phyloP scores from a whole-genome alignment of 2,797 vertebrate genomes.

The Catharus ustulatus region DNA sequence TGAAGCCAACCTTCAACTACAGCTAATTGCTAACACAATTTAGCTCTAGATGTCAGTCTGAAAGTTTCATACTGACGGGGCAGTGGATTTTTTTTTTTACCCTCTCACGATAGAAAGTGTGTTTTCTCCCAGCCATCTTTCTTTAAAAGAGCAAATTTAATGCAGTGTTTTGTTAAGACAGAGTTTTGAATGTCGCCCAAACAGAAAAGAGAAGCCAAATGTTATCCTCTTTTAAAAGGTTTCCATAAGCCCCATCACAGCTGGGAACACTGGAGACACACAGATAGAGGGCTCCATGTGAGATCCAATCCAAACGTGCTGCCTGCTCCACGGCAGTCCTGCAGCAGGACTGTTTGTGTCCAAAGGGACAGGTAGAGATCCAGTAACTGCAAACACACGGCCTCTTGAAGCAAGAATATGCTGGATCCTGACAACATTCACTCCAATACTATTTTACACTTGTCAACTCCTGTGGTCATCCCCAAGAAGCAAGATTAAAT shows the following conservation, averaged over 20 bases:
- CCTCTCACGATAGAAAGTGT: conserved; percentile 74
- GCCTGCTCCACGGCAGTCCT: not conserved
- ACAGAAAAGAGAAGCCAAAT: conserved; percentile 11
- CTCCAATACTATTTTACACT: not conserved
- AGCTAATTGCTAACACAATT: conserved; percentile 80
- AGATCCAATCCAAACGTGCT: not conserved
- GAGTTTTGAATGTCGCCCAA: not conserved
- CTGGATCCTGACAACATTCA: not conserved
- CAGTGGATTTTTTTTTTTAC: conserved; percentile 78
- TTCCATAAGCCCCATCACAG: not conserved
- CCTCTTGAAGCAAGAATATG: not conserved
- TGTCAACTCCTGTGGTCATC: not conserved
- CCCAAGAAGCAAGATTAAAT: conserved; percentile 6
- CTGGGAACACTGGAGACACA: not conserved
- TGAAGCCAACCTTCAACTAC: conserved; percentile 22
- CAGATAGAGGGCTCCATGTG: not conserved
- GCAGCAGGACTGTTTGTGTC: not conserved
- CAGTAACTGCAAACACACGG: not conserved
- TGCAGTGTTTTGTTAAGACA: not conserved
- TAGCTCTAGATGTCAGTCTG: conserved; percentile 78
- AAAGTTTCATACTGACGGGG: conserved; percentile 80
- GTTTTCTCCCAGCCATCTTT: conserved; percentile 74
- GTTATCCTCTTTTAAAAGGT: not conserved
- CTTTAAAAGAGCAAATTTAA: conserved; percentile 69
- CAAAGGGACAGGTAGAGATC: conserved; percentile 17